phyloP scores from a whole-genome alignment of 2,888 invertebrate genomes.

The Eumacrocentrus americanus region DNA sequence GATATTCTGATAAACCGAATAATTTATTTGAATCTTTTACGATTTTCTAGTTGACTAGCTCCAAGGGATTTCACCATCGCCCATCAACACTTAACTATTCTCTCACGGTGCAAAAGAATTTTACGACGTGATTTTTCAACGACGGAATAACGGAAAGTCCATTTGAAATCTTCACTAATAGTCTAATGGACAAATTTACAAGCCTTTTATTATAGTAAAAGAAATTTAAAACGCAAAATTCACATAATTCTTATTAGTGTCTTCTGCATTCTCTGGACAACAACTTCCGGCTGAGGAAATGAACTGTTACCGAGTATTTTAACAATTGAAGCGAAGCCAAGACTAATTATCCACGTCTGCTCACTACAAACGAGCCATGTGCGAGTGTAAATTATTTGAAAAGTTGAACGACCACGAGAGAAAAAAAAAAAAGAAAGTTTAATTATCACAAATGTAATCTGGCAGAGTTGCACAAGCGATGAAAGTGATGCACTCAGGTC shows the following conservation, averaged over 20 bases:
- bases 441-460: constrained; percentile 18
- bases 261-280: not conserved
- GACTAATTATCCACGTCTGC: too few species aligned
- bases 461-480: not conserved
- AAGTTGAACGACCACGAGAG: constrained; percentile 43
- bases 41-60: constrained; percentile 7
- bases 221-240: too few species aligned
- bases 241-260: not conserved
- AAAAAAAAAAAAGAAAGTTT: constrained; percentile 37
- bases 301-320: not conserved
- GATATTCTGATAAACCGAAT: not conserved
- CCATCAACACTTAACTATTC: not conserved
- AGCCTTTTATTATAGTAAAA: too few species aligned
- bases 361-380: constrained; percentile 33
- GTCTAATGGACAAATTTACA: too few species aligned
- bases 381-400: constrained; percentile 19
- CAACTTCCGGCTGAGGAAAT: constrained; percentile 2
- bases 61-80: constrained; percentile 4
- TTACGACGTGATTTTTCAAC: not conserved
- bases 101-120: constrained; percentile 2
- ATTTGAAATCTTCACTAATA: too few species aligned
- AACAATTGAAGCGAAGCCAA: too few species aligned
- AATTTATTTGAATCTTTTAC: not conserved
- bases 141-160: too few species aligned
- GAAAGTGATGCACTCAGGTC: constrained; percentile 8